Base-by-base conservation (phyloP, 64 coral and sea anemone genomes). In the Catalaphyllia jardinei region DNA sequence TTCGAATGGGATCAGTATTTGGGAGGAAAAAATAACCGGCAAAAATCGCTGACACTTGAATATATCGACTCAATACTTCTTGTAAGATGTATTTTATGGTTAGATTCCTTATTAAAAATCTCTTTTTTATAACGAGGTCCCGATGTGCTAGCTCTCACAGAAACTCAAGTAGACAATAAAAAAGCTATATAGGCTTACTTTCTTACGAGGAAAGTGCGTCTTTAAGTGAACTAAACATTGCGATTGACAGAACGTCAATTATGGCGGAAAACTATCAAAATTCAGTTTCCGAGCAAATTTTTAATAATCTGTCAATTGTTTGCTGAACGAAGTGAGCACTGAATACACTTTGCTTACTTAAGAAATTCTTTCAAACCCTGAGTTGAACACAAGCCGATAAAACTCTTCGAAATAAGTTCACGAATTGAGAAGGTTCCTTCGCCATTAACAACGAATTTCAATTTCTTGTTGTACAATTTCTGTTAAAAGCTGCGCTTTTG, bases 301-400 rank as follows among this genome's bases (percentile, higher is more conserved):
- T 62, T 80, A 61, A 61, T 79, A 80, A 80, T 71, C 22, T 39
- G 30, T 52, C 18, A 80, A 27, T 67, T 85, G 81, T 85, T 85
- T 85, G 62, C 35, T 35, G 22, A 85, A 13, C 62, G 33, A 69
- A 52, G 10, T n/a, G 62, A 69, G 71, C 31, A 7, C 25, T 51
- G 33, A 50, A 71, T 71, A 25, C 24, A 27, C 33, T 63, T 51
- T 71, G 62, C 62, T 85, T 71, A 71, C 81, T 49, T 52, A 17
- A 50, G 33, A 29, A 79, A 85, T 85, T 85, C 24, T 85, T 71
- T 71, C 61, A 64, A 83, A 22, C 31, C 59, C 38, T 52, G 35
- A 67, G 38, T 71, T 31, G 15, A 9, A 10, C 22, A 12, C 25
- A n/a, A 50, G 19, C 8, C 33, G 17, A 62, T 16, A 42, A 80